phyloP scores from a whole-genome alignment of 2,888 invertebrate species.

The Candidula unifasciata region DNA sequence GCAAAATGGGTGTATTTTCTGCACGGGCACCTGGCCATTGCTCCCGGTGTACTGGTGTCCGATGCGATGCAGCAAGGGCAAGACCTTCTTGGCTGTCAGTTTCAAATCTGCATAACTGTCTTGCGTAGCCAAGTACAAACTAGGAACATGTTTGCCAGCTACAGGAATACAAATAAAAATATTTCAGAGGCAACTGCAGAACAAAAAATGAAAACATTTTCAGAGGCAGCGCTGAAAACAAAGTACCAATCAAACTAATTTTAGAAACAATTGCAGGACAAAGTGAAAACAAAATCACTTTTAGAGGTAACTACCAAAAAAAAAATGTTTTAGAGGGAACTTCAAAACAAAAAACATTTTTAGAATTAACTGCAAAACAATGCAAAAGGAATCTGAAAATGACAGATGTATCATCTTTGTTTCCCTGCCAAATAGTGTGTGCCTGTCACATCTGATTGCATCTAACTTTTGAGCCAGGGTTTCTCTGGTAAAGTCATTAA shows the following conservation, averaged over 20 bases:
- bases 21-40: not conserved
- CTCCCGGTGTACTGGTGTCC: not conserved
- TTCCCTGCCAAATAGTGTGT: no score
- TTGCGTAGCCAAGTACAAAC: not conserved
- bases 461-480: no score
- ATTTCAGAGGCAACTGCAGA: not conserved
- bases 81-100: not conserved
- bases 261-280: no score
- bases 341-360: no score
- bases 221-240: no score
- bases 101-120: not conserved
- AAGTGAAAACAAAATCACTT: no score
- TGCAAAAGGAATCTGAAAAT: no score
- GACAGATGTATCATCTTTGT: no score
- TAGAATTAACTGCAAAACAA: no score
- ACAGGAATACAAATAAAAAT: not conserved
- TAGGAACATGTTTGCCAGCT: constrained; percentile 1
- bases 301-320: not conserved
- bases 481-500: no score
- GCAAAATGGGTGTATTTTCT: not conserved
- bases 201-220: no score
- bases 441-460: no score
- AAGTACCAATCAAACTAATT: not conserved
- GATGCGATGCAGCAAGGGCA: not conserved
- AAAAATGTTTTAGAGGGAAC: not conserved